phyloP scores from a whole-genome alignment of 2,797 vertebrate genomes.

The Selene dorsalis region DNA sequence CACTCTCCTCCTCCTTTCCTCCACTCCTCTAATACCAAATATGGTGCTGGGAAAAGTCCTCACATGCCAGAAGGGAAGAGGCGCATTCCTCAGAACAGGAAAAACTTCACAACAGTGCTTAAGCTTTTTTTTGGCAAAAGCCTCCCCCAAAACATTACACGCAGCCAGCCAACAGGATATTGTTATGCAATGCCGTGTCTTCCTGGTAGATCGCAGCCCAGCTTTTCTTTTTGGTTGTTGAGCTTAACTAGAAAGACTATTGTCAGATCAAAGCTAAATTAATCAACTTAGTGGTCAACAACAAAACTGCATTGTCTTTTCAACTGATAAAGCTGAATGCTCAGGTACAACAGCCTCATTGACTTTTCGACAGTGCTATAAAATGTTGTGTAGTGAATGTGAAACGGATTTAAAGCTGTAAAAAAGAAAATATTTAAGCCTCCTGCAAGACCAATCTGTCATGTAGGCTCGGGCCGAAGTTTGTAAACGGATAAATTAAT shows the following conservation, averaged over 20 bases:
- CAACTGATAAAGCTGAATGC: background rate
- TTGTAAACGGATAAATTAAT: background rate
- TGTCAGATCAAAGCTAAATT: constrained; percentile 12
- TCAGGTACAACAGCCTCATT: background rate
- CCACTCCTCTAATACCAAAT: constrained; percentile 87
- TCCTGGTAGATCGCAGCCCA: background rate
- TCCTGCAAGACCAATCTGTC: background rate
- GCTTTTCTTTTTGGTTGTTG: constrained; percentile 22
- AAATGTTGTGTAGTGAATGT: constrained; percentile 31
- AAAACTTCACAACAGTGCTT: constrained; percentile 74
- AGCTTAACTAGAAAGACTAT: background rate
- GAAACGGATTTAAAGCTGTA: background rate
- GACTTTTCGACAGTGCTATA: constrained; percentile 9
- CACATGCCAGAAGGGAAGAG: constrained; percentile 81
- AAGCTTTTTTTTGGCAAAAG: constrained; percentile 48
- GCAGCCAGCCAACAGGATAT: constrained; percentile 24
- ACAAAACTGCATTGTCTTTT: constrained; percentile 14
- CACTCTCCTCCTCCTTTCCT: constrained; percentile 77
- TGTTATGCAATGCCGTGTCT: constrained; percentile 29
- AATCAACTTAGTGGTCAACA: background rate
- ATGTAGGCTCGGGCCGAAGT: background rate
- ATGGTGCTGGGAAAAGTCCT: constrained; percentile 84
- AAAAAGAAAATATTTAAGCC: background rate
- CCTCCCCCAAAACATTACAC: constrained; percentile 41
- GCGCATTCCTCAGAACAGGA: constrained; percentile 85